Evolutionary conservation across 2,113 vertebrate species (phyloP).

Genomic region (Sinocyclocheilus grahami): DNA sequence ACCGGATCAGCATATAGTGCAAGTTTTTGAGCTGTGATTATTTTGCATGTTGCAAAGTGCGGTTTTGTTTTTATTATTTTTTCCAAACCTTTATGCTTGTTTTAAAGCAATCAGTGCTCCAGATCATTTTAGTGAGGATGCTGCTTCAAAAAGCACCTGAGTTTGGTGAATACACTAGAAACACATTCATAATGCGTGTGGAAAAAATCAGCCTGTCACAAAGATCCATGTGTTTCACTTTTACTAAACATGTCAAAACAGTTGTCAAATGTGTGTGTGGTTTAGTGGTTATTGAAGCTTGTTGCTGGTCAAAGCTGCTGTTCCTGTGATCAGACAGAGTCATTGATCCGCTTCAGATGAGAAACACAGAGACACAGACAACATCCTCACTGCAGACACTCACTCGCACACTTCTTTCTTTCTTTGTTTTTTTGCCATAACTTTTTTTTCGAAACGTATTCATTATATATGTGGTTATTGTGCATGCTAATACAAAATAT

Average conservation of each 20-base stretch:
- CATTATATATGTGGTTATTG: too few species aligned
- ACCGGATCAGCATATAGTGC: too few species aligned
- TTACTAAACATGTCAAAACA: background rate
- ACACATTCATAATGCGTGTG: background rate
- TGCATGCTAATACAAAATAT: too few species aligned
- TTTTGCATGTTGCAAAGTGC: background rate
- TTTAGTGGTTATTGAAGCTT: background rate
- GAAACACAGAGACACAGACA: background rate
- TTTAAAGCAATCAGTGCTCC: too few species aligned
- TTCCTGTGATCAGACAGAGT: slow-evolving; percentile 45
- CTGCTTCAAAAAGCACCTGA: too few species aligned
- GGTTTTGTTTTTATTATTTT: background rate
- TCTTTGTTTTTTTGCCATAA: too few species aligned
- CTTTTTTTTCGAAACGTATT: too few species aligned
- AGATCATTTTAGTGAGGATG: too few species aligned
- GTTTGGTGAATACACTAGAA: too few species aligned
- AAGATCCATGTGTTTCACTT: background rate
- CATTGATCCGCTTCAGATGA: slow-evolving; percentile 50
- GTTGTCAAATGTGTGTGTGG: background rate
- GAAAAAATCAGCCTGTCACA: background rate
- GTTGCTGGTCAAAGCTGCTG: slow-evolving; percentile 37
- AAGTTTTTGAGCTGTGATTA: background rate
- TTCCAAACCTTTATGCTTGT: background rate
- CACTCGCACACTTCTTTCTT: too few species aligned
- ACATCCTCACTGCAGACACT: too few species aligned